phyloP scores from a whole-genome alignment of 2,797 vertebrate species.

The Microctenopoma stevenorrisi region DNA sequence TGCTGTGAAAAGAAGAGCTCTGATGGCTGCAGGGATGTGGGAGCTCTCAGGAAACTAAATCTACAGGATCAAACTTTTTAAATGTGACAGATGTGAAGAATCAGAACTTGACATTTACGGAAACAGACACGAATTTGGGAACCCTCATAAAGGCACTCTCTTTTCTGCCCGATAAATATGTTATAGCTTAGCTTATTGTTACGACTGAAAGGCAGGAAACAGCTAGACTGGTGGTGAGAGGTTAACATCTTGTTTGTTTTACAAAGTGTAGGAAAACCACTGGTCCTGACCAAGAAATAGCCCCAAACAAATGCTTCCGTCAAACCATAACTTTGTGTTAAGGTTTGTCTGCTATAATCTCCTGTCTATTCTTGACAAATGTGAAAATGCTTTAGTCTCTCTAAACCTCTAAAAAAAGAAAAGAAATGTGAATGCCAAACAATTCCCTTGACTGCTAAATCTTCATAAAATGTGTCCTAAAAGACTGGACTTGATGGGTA shows the following conservation, averaged over 20 bases:
- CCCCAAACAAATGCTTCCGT: background rate
- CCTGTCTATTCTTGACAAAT: no score
- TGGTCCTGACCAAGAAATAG: background rate
- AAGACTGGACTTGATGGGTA: slow-evolving; percentile 3
- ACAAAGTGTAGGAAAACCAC: background rate
- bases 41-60: slow-evolving; percentile 48
- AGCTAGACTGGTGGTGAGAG: background rate
- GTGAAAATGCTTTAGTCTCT: background rate
- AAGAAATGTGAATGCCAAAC: background rate
- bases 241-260: no score
- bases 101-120: slow-evolving; percentile 1
- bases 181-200: slow-evolving; percentile 4
- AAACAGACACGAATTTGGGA: background rate
- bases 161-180: background rate
- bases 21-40: slow-evolving; percentile 26
- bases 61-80: slow-evolving; percentile 47
- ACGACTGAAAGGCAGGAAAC: background rate
- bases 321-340: background rate
- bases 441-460: background rate
- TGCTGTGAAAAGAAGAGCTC: slow-evolving; percentile 14
- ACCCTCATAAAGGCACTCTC: no score
- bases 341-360: background rate
- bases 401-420: background rate
- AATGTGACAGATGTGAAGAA: slow-evolving; percentile 20
- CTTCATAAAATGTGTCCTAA: background rate